phyloP scores from a whole-genome alignment of 2,888 invertebrate species.

The Agrotis exclamationis region DNA sequence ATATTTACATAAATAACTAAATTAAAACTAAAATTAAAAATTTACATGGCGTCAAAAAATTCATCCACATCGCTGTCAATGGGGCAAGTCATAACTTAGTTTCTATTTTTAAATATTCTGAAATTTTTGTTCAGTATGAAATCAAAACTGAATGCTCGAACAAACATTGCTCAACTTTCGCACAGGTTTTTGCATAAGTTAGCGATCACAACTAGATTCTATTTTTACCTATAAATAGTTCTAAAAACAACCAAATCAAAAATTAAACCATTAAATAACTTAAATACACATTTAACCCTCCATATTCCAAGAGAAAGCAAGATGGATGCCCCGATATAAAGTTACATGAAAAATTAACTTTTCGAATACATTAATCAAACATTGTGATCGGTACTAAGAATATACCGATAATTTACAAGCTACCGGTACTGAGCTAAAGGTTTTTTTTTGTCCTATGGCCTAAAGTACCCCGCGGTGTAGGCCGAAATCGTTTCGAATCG shows the following conservation, averaged over 20 bases:
- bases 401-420: constrained; percentile 74
- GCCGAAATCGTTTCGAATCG: constrained; percentile 82
- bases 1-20: no score
- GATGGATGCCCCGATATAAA: constrained; percentile 60
- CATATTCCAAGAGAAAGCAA: constrained; percentile 55
- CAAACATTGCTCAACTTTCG: no score
- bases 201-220: background rate
- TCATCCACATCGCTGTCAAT: no score
- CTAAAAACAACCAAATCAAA: background rate
- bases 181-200: no score
- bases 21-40: no score
- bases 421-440: constrained; percentile 76
- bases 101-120: no score
- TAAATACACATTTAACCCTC: constrained; percentile 24
- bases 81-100: no score
- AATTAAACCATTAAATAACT: constrained; percentile 7
- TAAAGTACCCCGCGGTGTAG: constrained; percentile 77
- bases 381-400: constrained; percentile 69
- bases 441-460: constrained; percentile 66
- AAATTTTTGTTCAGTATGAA: no score
- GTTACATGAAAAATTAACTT: constrained; percentile 64
- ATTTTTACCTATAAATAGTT: background rate
- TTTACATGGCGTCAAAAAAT: no score
- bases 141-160: background rate
- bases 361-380: constrained; percentile 63